Evolutionary conservation across 2,888 invertebrate species (phyloP).

Genomic region (Lapara coniferarum): DNA sequence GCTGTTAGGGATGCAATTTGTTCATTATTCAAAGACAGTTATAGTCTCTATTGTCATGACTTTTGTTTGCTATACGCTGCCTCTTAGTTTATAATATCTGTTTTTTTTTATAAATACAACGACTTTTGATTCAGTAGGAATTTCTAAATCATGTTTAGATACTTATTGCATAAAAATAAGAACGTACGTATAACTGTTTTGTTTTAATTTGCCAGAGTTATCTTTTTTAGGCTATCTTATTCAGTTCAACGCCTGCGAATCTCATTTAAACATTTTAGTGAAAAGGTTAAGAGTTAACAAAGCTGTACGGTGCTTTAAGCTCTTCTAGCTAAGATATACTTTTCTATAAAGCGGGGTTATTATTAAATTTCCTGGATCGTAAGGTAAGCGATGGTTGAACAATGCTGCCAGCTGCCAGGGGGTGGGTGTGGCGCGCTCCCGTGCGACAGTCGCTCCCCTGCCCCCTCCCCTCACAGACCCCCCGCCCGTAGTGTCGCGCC

Average conservation of each 20-base stretch:
- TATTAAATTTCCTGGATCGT: constrained; percentile 64
- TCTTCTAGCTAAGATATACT: constrained; percentile 45
- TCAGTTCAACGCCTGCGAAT: too few species aligned
- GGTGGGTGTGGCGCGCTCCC: constrained; percentile 61
- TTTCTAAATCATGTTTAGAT: too few species aligned
- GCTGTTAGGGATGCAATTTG: constrained; percentile 75
- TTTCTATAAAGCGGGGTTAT: constrained; percentile 52
- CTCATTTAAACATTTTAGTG: too few species aligned
- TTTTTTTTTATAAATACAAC: background rate
- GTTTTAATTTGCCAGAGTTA: too few species aligned
- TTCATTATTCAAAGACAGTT: constrained; percentile 77
- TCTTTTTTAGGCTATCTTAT: too few species aligned
- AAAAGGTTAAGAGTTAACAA: background rate
- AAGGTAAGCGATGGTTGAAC: constrained; percentile 53
- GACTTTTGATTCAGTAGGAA: too few species aligned
- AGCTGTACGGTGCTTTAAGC: background rate
- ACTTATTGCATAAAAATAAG: too few species aligned
- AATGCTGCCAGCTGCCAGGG: constrained; percentile 63
- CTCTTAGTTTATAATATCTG: constrained; percentile 25
- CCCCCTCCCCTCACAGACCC: constrained; percentile 39
- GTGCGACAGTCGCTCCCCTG: constrained; percentile 34
- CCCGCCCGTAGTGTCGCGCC: constrained; percentile 31
- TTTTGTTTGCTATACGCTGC: constrained; percentile 41
- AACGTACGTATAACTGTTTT: too few species aligned
- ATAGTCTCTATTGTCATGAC: constrained; percentile 60